Percentiles rank a stretch among this genome's conserved stretches.
These are phyloP conservation scores for Heliothis virescens DNA, from an alignment of 1,140 invertebrate species.

Conservation along the genomic window DNA sequence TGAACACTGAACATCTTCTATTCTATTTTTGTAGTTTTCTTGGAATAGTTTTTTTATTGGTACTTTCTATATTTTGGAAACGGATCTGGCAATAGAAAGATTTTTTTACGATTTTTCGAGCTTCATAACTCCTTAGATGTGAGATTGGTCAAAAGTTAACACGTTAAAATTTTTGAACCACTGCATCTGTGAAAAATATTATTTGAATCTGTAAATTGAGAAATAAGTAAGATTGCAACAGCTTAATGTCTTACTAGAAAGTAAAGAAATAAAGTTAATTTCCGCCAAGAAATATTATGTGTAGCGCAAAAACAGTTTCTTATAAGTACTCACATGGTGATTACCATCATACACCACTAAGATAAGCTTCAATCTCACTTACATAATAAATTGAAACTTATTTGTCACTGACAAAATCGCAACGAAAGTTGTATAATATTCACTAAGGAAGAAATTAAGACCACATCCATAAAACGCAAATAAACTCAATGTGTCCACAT, in stretches of 20 bases:
- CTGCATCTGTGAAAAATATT: too few relatives aligned
- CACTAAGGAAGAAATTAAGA: constrained; percentile 38
- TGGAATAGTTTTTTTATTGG: background rate
- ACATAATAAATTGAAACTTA: constrained; percentile 14
- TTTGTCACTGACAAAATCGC: constrained; percentile 25
- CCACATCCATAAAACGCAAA: constrained; percentile 38
- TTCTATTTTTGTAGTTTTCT: constrained; percentile 19
- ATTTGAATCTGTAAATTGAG: too few relatives aligned
- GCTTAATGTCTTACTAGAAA: background rate
- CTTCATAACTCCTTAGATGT: too few relatives aligned
- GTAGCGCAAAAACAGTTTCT: constrained; percentile 1
- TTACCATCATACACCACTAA: background rate
- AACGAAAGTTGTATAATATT: constrained; percentile 29
- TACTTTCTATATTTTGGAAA: constrained; percentile 7
- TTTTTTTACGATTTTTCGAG: too few relatives aligned
- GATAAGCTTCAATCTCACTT: background rate
- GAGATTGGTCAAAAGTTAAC: too few relatives aligned
- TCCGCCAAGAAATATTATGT: background rate
- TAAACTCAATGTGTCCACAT: background rate
- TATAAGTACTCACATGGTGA: background rate
- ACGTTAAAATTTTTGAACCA: too few relatives aligned
- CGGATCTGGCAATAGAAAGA: background rate
- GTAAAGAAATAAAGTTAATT: background rate
- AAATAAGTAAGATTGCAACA: too few relatives aligned
- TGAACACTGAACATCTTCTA: constrained; percentile 19